Evolutionary conservation across 2,888 invertebrate genomes (phyloP), one percentile per base, ranked within the genome.

Genomic region (Neelides folsomi): DNA sequence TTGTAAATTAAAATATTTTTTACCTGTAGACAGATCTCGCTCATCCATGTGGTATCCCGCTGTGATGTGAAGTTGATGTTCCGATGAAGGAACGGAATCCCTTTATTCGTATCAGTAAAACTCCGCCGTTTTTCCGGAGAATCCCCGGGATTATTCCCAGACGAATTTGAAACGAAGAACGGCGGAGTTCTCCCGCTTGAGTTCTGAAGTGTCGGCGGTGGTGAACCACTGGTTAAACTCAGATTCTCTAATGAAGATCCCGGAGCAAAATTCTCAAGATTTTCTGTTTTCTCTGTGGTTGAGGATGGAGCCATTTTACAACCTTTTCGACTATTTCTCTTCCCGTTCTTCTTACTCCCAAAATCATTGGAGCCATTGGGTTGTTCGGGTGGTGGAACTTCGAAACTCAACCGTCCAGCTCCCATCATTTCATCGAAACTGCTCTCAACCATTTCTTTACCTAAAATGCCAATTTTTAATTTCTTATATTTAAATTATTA

Each of bases 21-120:
- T 47, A 60, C 62, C 57, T 62, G 62, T 43, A 60, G 58, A 49
- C 63, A 62, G 46, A 65, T 59, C 47, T 62, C 59, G 18, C 58
- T 41, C 49, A 65, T 61, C 62, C 63, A 62, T 8, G 50, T 41
- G 10, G 34, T 20, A 35, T 39, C 40, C 42, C 44, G 36, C 49
- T 55, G 48, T 35, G 40, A 18, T 51, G 45, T 35, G 38, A 45
- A 19, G 47, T 40, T 12, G 43, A n/a, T 38, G 27, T 53, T 52
- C 3, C 51, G 47, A 39, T 52, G 39, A 16, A 51, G 19, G n/a
- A 51, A 51, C 8, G 50, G 50, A 15, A 51, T 20, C 10, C 12
- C 16, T 47, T 47, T 51, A 27, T 27, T 16, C n/a, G 38, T 36
- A 38, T 42, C 15, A 4, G 34, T 38, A 36, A 15, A 6, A 41